Evolutionary conservation across 2,888 invertebrate species (phyloP).

Genomic region (Vandiemenella viatica): DNA sequence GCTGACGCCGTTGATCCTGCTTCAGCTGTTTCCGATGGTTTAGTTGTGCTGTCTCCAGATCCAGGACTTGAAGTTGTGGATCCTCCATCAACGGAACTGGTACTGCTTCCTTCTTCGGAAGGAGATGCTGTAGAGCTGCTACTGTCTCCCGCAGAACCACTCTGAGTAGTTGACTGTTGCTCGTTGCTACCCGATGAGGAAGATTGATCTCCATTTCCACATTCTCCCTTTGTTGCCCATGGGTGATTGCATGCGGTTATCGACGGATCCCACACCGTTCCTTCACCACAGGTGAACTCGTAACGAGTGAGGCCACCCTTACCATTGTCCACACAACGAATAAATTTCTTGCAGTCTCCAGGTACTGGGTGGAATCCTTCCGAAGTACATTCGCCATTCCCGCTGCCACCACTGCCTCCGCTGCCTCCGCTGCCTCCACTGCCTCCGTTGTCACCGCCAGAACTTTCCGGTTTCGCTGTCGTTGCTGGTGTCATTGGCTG

Average conservation of each 20-base stretch:
- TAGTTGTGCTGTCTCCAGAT: neutral
- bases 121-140: neutral
- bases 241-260: conserved; percentile 56
- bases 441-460: too few relatives aligned
- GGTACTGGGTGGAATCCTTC: conserved; percentile 49
- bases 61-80: neutral
- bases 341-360: conserved; percentile 45
- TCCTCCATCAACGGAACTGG: neutral
- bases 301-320: conserved; percentile 44
- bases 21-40: neutral
- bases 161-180: neutral
- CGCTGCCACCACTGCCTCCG: neutral
- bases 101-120: neutral
- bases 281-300: conserved; percentile 56
- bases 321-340: conserved; percentile 47
- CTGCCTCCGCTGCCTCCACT: too few relatives aligned
- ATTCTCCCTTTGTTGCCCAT: conserved; percentile 33
- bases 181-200: neutral
- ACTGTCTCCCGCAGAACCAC: conserved; percentile 9
- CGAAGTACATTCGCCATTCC: conserved; percentile 28
- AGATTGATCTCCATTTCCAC: conserved; percentile 5
- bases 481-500: neutral
- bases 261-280: conserved; percentile 61
- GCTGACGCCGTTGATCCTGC: neutral
- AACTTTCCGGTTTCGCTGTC: neutral